These are phyloP conservation scores for Drosophila seguyi DNA, from an alignment of 1,140 invertebrate species.

Conservation along the genomic window DNA sequence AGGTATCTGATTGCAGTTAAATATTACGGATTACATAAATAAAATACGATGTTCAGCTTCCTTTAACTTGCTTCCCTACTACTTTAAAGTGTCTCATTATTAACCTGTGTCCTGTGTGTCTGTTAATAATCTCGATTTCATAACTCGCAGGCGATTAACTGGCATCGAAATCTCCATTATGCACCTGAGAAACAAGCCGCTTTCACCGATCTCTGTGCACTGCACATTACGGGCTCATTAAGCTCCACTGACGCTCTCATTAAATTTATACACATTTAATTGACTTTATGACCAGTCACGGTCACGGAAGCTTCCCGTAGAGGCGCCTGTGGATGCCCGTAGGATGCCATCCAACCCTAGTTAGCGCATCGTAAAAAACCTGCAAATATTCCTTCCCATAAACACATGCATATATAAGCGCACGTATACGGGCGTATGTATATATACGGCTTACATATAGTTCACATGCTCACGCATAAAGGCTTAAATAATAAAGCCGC, in stretches of 20 bases:
- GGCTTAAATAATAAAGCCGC: slow-evolving; percentile 76
- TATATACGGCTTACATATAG: slow-evolving; percentile 29
- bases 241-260: slow-evolving; percentile 60
- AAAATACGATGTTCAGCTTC: not conserved
- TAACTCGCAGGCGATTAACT: slow-evolving; percentile 18
- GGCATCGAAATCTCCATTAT: slow-evolving; percentile 15
- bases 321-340: slow-evolving; percentile 20
- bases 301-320: slow-evolving; percentile 27
- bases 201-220: slow-evolving; percentile 23
- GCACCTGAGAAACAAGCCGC: slow-evolving; percentile 25
- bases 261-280: slow-evolving; percentile 81
- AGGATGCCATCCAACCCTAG: slow-evolving; percentile 62
- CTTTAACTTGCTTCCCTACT: no score
- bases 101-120: slow-evolving; percentile 5
- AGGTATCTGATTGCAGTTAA: not conserved
- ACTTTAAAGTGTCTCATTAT: not conserved
- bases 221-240: slow-evolving; percentile 55
- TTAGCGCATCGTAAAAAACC: slow-evolving; percentile 74
- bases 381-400: slow-evolving; percentile 37
- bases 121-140: slow-evolving; percentile 33
- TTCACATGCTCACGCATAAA: slow-evolving; percentile 71
- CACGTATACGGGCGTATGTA: not conserved
- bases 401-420: slow-evolving; percentile 6
- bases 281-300: slow-evolving; percentile 72
- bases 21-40: not conserved